Evolutionary conservation across 2,113 vertebrate genomes (phyloP).

Genomic region (Tragelaphus buxtoni): DNA sequence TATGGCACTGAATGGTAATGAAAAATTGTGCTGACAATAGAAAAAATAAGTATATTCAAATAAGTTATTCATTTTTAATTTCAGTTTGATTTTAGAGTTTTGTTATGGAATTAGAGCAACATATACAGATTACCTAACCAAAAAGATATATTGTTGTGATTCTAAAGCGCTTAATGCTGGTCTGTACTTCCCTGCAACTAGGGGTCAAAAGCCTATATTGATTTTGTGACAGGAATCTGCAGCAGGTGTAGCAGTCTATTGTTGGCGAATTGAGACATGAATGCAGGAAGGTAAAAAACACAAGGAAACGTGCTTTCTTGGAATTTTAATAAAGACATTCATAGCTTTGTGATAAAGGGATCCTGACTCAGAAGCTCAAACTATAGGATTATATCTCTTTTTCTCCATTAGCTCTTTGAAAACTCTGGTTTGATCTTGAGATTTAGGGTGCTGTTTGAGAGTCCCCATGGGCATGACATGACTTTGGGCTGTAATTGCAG

Average conservation of each 20-base stretch:
- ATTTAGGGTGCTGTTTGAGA: neutral
- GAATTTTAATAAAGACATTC: neutral
- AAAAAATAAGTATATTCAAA: neutral
- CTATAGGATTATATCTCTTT: neutral
- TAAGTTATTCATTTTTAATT: neutral
- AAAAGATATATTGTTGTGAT: neutral
- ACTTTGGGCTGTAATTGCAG: neutral
- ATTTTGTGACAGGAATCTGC: neutral
- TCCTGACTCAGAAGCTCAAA: neutral
- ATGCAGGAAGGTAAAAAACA: neutral
- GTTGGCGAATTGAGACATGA: neutral
- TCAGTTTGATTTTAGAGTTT: constrained; percentile 32
- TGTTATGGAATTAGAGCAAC: constrained; percentile 15
- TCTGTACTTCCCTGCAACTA: neutral
- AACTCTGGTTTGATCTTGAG: neutral
- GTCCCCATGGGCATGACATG: neutral
- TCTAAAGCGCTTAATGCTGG: neutral
- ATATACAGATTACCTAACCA: neutral
- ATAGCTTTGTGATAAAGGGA: neutral
- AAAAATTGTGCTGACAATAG: neutral
- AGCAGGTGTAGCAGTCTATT: neutral
- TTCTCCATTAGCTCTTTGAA: neutral
- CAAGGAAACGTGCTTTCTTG: neutral
- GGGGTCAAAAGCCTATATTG: neutral
- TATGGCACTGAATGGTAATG: neutral